These are phyloP conservation scores for Mormyrops boulengeri DNA, from an alignment of 2,797 vertebrate genomes.

Conservation along the genomic window DNA sequence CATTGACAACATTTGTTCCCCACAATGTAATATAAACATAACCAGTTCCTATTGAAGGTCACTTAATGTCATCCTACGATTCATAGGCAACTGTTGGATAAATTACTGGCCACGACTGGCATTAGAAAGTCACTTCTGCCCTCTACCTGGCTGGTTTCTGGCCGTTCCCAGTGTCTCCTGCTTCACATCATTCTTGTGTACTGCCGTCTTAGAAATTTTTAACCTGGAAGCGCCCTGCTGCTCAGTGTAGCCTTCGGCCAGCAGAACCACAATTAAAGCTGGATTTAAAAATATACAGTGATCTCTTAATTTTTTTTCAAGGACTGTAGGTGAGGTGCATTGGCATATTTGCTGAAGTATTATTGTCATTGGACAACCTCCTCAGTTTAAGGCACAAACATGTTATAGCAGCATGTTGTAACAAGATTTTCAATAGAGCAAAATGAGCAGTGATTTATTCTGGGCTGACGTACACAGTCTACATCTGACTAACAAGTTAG, in stretches of 20 bases:
- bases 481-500: background rate
- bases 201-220: background rate
- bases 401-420: background rate
- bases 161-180: background rate
- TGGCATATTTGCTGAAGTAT: background rate
- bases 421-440: background rate
- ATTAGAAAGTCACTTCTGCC: background rate
- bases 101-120: background rate
- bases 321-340: background rate
- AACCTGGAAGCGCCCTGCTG: background rate
- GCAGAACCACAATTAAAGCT: background rate
- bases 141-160: background rate
- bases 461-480: background rate
- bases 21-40: too few relatives aligned
- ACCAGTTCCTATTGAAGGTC: background rate
- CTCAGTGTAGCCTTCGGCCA: background rate
- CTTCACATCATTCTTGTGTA: background rate
- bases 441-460: background rate
- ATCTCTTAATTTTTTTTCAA: background rate
- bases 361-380: background rate
- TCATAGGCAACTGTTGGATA: background rate
- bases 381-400: background rate
- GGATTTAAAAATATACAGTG: background rate
- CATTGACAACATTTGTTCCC: background rate
- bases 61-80: background rate